Conservation (phyloP, 2,797 vertebrate species). For the Pteropus rufus region DNA sequence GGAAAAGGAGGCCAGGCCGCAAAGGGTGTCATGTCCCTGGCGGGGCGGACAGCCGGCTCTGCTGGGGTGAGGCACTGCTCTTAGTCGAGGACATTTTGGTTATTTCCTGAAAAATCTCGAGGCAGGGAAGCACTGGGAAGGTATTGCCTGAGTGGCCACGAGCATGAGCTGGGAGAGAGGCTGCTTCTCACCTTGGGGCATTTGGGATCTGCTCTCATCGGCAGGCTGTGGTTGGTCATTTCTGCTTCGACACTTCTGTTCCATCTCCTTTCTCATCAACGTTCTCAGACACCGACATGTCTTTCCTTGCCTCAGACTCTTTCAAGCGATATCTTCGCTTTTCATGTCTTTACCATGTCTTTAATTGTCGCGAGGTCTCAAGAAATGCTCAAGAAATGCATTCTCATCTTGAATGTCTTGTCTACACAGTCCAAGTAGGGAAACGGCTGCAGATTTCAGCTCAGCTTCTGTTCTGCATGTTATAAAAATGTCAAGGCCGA, state of each 20-base stretch:
- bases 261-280: background rate
- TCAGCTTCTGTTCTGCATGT: background rate
- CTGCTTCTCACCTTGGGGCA: background rate
- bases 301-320: background rate
- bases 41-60: background rate
- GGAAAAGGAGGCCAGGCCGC: background rate
- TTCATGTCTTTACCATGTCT: background rate
- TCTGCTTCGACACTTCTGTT: background rate
- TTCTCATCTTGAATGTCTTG: background rate
- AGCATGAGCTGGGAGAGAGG: background rate
- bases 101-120: background rate
- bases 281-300: background rate
- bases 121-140: background rate
- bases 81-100: background rate
- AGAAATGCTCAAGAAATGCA: background rate
- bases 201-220: background rate
- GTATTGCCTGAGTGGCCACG: background rate
- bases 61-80: background rate
- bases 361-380: background rate
- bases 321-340: background rate
- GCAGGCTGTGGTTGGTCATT: background rate
- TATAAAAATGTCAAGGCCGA: background rate
- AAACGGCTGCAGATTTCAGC: background rate
- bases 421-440: background rate
- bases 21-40: rapidly evolving